Evolutionary conservation across 1,140 invertebrate species (phyloP), one percentile per base, ranked within the genome.

Genomic region (Drosophila repleta): DNA sequence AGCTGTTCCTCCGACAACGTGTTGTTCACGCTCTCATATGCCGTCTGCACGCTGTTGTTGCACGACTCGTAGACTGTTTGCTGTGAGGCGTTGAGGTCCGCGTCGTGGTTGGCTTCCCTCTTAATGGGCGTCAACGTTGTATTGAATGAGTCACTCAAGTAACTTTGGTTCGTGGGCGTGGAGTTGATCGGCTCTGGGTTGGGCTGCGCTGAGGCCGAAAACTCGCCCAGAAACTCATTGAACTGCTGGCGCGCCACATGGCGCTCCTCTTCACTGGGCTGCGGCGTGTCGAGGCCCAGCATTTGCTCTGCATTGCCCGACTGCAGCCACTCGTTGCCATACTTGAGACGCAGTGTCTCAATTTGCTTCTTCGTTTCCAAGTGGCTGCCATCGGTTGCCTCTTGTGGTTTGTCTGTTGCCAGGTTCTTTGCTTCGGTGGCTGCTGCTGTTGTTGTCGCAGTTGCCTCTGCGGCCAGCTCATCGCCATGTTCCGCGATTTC

Each of bases 291-390:
- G 6, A 84, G 43, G 37, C 94, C 94, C 72, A 94, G 91, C 51
- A 94, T 92, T n/a, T 90, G 91, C 20, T 92, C 91, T 2, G 93
- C 94, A 35, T 92, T 93, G 8, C 93, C 91, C 62, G 90, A 92
- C 41, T 93, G 93, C 11, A 95, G 70, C 94, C 94, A 95, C 43
- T 94, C 92, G 71, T 93, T 93, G 7, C 94, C 94, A 84, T 93
- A 94, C 39, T 93, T 93, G 62, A 93, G 82, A 11, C 94, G 90
- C 8, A 95, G 62, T 17, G 92, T 92, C 56, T 94, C 92, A 55
- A 95, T 93, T 84, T 95, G 93, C 65, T 93, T 93, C 72, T 95
- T 95, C 0, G 93, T 93, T 75, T 94, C 93, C 46, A 95, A 89
- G 79, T 95, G 79, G 5, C 74, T 65, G 7, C 60, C 67, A 45